Evolutionary conservation across 2,113 vertebrate species (phyloP).

Genomic region (Epinephelus moara): DNA sequence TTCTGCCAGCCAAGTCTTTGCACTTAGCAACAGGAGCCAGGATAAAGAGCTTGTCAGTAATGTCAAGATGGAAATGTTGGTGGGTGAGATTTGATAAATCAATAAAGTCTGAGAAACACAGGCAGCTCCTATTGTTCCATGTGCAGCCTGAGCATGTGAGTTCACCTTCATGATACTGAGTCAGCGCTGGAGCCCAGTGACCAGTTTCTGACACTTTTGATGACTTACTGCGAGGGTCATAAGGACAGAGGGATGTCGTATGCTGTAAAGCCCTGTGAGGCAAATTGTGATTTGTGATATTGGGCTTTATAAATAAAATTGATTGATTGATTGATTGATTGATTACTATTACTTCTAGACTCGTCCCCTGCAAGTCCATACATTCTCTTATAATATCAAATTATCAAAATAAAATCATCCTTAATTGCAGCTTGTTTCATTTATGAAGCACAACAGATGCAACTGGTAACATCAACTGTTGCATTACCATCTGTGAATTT

Average conservation of each 20-base stretch:
- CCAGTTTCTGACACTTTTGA: not conserved
- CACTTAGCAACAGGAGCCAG: slow-evolving; percentile 47
- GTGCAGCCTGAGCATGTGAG: slow-evolving; percentile 24
- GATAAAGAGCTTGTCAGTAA: slow-evolving; percentile 15
- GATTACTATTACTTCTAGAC: not conserved
- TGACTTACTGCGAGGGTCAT: too few species aligned
- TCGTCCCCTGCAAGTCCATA: not conserved
- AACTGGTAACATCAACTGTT: too few species aligned
- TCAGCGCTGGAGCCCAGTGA: not conserved
- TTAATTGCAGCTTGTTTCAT: not conserved
- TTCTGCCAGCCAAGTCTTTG: slow-evolving; percentile 34
- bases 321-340: too few species aligned
- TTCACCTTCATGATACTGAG: slow-evolving; percentile 21
- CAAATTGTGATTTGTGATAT: too few species aligned
- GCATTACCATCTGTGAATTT: not conserved
- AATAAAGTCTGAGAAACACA: slow-evolving; percentile 45
- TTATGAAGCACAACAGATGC: too few species aligned
- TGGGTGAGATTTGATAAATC: slow-evolving; percentile 46
- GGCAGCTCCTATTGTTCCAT: not conserved
- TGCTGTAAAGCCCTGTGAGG: too few species aligned
- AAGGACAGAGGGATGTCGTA: too few species aligned
- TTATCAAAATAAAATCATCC: not conserved
- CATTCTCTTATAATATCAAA: not conserved
- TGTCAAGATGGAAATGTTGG: slow-evolving; percentile 31
- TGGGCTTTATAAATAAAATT: too few species aligned